phyloP scores from a whole-genome alignment of 1,140 invertebrate genomes.

The Rhopalosiphum padi region DNA sequence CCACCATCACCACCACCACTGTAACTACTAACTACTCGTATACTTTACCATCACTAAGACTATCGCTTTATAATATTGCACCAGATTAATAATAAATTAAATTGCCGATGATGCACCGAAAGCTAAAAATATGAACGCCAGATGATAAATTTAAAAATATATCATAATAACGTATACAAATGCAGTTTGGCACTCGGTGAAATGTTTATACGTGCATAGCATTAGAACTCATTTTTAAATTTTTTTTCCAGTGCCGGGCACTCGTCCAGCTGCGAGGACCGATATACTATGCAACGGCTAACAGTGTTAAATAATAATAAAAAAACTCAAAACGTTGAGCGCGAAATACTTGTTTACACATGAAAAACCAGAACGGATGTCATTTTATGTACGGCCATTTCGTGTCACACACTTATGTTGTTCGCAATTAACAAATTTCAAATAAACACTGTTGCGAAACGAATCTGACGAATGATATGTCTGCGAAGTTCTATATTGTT shows the following conservation, averaged over 20 bases:
- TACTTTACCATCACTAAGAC: neutral
- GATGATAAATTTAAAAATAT: constrained; percentile 47
- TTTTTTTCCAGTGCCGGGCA: constrained; percentile 16
- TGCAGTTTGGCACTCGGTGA: constrained; percentile 11
- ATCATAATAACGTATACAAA: neutral
- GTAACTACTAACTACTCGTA: neutral
- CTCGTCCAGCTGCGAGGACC: neutral
- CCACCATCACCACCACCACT: neutral
- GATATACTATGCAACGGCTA: neutral
- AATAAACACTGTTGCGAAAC: neutral
- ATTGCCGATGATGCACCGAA: constrained; percentile 21
- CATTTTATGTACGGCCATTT: neutral
- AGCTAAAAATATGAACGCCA: constrained; percentile 46
- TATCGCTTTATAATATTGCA: neutral
- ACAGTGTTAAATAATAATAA: neutral
- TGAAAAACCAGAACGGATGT: neutral
- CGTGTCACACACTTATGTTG: neutral
- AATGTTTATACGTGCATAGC: neutral
- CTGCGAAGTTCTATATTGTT: neutral
- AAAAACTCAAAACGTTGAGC: neutral
- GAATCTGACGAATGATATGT: neutral
- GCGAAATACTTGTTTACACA: neutral
- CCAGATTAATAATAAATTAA: neutral
- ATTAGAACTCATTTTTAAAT: neutral
- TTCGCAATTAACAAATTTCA: neutral